A percentile compares a stretch with the other conserved stretches of the same genome.
These are phyloP conservation scores for Macrochelys suwanniensis DNA, from an alignment of 2,797 vertebrate genomes.

Conservation along the genomic window DNA sequence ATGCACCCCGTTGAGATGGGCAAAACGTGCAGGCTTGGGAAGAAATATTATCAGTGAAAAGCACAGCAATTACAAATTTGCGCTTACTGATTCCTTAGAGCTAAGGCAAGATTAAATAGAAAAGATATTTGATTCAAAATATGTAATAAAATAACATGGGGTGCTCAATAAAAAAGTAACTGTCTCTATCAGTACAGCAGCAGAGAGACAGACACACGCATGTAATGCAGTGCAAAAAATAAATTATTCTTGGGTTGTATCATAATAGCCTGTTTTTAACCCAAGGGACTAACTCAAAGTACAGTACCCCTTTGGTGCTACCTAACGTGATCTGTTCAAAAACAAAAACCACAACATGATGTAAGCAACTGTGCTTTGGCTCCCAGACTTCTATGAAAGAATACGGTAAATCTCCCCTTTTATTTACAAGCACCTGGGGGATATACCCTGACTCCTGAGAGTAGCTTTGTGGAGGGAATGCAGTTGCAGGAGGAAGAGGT, in stretches of 20 bases:
- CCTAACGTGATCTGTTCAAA: not conserved
- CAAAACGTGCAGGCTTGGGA: not conserved
- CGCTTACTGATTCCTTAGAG: not conserved
- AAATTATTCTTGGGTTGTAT: not conserved
- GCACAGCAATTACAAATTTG: not conserved
- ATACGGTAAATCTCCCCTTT: not conserved
- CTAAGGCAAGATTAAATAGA: not conserved
- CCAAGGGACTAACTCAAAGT: conserved; percentile 10
- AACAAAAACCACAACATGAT: not conserved
- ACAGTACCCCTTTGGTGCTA: not conserved
- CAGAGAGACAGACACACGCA: not conserved
- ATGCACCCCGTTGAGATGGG: not conserved
- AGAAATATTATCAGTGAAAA: not conserved
- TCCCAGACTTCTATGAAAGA: not conserved
- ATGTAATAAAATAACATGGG: not conserved
- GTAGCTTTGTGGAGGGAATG: not conserved
- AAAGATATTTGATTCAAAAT: not conserved
- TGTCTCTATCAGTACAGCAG: not conserved
- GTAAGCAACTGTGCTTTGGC: not conserved
- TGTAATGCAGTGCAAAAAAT: not conserved
- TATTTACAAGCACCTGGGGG: not conserved
- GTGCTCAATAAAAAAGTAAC: not conserved
- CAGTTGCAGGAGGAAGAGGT: not conserved
- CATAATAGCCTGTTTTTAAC: not conserved
- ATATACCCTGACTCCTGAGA: not conserved